phyloP scores from a whole-genome alignment of 1,140 invertebrate genomes.

The Brachionus manjavacas region DNA sequence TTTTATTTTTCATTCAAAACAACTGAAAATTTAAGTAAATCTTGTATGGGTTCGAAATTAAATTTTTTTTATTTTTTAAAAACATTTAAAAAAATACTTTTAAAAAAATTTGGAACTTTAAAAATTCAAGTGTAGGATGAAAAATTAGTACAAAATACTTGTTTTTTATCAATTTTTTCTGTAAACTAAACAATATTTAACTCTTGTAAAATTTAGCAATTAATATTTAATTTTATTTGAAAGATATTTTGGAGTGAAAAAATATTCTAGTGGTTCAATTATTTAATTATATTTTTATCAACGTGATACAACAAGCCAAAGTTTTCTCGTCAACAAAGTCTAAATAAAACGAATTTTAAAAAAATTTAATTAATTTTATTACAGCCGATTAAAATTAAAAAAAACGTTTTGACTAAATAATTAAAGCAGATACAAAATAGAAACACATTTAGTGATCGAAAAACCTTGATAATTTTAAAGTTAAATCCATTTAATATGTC shows the following conservation, averaged over 20 bases:
- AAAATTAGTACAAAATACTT: neutral
- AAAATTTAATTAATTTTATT: neutral
- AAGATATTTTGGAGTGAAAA: neutral
- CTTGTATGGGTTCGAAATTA: neutral
- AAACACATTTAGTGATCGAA: neutral
- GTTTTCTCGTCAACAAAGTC: too few species aligned
- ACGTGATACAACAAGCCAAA: neutral
- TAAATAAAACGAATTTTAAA: neutral
- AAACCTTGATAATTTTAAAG: neutral
- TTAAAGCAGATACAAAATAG: neutral
- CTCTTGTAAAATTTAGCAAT: neutral
- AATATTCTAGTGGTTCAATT: neutral
- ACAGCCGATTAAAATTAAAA: neutral
- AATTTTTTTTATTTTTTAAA: neutral
- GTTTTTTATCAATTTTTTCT: neutral
- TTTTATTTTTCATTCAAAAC: too few species aligned
- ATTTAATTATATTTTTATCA: neutral
- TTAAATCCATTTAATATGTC: neutral
- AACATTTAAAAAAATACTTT: neutral
- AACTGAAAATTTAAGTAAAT: neutral
- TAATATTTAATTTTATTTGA: neutral
- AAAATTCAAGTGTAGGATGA: neutral
- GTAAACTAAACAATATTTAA: neutral
- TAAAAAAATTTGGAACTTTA: too few species aligned
- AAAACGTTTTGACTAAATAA: neutral